Conservation (phyloP, 2,888 invertebrate species). For the Philopedon plagiatum region DNA sequence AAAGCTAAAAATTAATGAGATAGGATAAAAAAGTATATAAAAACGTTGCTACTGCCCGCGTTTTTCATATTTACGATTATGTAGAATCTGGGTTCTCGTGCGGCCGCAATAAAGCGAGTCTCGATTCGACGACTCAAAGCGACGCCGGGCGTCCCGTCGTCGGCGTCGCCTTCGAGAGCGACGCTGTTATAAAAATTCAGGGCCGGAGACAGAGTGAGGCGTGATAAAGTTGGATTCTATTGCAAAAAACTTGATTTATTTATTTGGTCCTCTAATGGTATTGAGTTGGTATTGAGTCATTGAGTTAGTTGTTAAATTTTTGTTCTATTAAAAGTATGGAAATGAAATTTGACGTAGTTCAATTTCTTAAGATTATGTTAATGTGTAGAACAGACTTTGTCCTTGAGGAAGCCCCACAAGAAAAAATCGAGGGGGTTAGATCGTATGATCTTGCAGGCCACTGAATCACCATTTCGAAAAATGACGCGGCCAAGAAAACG, state of each 20-base stretch:
- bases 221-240: not conserved
- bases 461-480: no score
- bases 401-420: no score
- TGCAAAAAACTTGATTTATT: not conserved
- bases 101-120: constrained; percentile 1
- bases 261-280: not conserved
- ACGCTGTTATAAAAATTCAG: not conserved
- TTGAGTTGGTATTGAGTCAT: no score
- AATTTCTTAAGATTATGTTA: no score
- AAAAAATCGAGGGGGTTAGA: no score
- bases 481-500: no score
- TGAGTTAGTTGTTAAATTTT: no score
- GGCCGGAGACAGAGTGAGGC: not conserved
- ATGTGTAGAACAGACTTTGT: no score
- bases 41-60: not conserved
- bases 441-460: no score
- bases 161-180: not conserved
- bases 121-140: not conserved
- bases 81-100: constrained; percentile 9
- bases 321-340: no score
- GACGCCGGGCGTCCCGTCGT: constrained; percentile 6
- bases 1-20: not conserved
- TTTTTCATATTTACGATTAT: constrained; percentile 5
- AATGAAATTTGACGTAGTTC: no score
- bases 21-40: not conserved